phyloP scores from a whole-genome alignment of 2,113 vertebrate species.

The Entelurus aequoreus region DNA sequence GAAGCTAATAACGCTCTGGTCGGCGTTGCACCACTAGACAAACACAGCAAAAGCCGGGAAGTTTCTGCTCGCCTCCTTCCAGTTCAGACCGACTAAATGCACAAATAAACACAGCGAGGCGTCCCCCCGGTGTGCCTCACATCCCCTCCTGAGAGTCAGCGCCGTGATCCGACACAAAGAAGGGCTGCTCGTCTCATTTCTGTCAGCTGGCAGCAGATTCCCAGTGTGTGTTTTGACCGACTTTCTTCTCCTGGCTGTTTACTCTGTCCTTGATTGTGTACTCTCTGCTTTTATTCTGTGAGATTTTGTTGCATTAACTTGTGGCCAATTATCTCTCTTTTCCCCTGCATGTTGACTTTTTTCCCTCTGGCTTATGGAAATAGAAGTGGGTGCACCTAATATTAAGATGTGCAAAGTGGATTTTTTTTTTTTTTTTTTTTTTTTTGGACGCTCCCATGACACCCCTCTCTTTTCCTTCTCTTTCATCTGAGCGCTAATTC shows the following conservation, averaged over 20 bases:
- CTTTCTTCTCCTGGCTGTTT: constrained; percentile 44
- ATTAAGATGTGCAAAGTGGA: constrained; percentile 38
- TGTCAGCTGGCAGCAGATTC: constrained; percentile 25
- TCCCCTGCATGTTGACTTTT: constrained; percentile 37
- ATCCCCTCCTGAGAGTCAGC: constrained; percentile 12
- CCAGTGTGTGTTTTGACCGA: constrained; percentile 31
- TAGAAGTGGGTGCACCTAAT: constrained; percentile 36
- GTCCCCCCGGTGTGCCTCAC: constrained; percentile 16
- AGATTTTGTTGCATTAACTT: constrained; percentile 35
- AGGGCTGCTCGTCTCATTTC: constrained; percentile 12
- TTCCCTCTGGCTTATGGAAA: constrained; percentile 43
- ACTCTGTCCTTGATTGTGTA: constrained; percentile 22
- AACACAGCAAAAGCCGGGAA: constrained; percentile 23
- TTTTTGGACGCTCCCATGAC: constrained; percentile 53
- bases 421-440: too few relatives aligned
- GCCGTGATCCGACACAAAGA: constrained; percentile 10
- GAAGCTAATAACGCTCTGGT: constrained; percentile 29
- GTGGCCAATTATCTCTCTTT: constrained; percentile 44
- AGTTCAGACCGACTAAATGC: constrained; percentile 25
- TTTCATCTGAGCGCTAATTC: constrained; percentile 69
- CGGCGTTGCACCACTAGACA: constrained; percentile 16
- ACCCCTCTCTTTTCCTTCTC: constrained; percentile 11
- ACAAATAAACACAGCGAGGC: constrained; percentile 44
- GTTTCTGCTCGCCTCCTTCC: constrained; percentile 4
- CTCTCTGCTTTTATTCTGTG: constrained; percentile 30